phyloP scores from a whole-genome alignment of 1,140 invertebrate genomes.

The Microplitis mediator region DNA sequence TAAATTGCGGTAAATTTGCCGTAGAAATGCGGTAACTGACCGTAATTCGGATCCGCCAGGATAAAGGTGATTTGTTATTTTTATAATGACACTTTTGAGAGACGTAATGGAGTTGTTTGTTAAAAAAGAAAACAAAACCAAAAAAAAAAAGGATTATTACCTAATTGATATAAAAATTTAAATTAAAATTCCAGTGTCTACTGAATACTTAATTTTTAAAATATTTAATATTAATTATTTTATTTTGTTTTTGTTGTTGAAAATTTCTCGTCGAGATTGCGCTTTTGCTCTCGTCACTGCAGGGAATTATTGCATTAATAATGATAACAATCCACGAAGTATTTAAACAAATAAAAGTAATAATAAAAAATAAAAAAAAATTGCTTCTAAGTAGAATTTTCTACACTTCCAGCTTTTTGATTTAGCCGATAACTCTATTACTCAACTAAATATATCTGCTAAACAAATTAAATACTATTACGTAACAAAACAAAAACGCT shows the following conservation, averaged over 20 bases:
- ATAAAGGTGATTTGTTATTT: too few relatives aligned
- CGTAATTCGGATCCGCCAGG: too few relatives aligned
- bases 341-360: not conserved
- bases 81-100: too few relatives aligned
- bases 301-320: not conserved
- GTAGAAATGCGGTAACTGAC: too few relatives aligned
- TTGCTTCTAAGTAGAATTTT: not conserved
- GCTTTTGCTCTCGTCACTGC: constrained; percentile 25
- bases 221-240: not conserved
- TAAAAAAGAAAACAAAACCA: too few relatives aligned
- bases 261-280: constrained; percentile 16
- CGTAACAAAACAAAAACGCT: not conserved
- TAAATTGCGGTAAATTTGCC: too few relatives aligned
- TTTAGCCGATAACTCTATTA: constrained; percentile 5
- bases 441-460: not conserved
- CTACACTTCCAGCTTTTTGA: not conserved
- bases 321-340: not conserved
- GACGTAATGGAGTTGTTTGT: too few relatives aligned
- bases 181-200: not conserved
- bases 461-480: not conserved
- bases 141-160: too few relatives aligned
- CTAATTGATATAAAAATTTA: too few relatives aligned
- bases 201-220: not conserved
- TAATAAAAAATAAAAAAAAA: not conserved
- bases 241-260: constrained; percentile 3